Evolutionary conservation across 2,113 vertebrate genomes (phyloP).

Genomic region (Callochromis pleurospilus): DNA sequence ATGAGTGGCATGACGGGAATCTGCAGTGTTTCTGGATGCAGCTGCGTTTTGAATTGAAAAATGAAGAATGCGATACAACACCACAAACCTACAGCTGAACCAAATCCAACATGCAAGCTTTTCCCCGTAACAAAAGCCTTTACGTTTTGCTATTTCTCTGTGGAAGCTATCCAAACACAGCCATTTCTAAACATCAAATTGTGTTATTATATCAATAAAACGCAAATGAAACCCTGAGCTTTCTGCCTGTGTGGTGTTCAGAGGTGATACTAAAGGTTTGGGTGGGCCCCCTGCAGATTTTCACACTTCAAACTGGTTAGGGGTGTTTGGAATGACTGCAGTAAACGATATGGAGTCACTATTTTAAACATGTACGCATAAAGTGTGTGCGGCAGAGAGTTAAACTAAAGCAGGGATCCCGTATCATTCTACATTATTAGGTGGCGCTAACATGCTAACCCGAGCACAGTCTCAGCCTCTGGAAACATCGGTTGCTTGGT

Average conservation of each 20-base stretch:
- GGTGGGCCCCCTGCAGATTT: not conserved
- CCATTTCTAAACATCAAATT: not conserved
- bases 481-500: not conserved
- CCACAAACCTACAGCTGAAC: not conserved
- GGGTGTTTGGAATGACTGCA: not conserved
- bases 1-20: not conserved
- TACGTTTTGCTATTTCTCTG: not conserved
- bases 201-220: not conserved
- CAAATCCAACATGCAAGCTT: not conserved
- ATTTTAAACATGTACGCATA: not conserved
- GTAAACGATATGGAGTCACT: not conserved
- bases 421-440: not conserved
- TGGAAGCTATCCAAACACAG: not conserved
- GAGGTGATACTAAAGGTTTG: not conserved
- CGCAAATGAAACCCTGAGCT: not conserved
- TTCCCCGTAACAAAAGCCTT: not conserved
- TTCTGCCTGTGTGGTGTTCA: not conserved
- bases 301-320: not conserved
- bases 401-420: not conserved
- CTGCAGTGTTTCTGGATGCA: not conserved
- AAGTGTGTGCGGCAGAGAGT: not conserved
- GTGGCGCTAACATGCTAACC: conserved; percentile 10
- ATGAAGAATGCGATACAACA: not conserved
- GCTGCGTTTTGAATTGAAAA: not conserved
- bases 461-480: not conserved